phyloP scores from a whole-genome alignment of 1,140 invertebrate genomes.

The Goniozus legneri region DNA sequence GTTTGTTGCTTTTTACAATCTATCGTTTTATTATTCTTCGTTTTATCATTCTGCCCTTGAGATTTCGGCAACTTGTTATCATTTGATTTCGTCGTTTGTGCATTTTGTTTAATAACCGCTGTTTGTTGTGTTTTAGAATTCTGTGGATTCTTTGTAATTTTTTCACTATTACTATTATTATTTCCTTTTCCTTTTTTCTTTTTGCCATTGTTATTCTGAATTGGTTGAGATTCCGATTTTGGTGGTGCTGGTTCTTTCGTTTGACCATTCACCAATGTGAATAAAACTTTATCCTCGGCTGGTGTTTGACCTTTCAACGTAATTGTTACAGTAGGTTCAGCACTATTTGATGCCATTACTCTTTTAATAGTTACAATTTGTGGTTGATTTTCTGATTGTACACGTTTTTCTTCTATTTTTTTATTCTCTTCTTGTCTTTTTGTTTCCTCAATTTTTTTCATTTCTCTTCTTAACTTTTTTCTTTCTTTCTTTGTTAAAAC shows the following conservation, averaged over 20 bases:
- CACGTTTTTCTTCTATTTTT: constrained; percentile 31
- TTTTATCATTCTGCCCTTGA: constrained; percentile 30
- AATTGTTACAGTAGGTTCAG: constrained; percentile 71
- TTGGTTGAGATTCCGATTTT: constrained; percentile 32
- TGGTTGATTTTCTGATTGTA: constrained; percentile 45
- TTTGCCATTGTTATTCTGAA: constrained; percentile 35
- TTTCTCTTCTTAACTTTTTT: constrained; percentile 43
- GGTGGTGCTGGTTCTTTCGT: constrained; percentile 52
- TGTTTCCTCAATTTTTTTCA: constrained; percentile 37
- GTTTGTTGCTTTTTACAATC: constrained; percentile 33
- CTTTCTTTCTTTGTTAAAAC: constrained; percentile 47
- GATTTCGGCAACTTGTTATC: constrained; percentile 21
- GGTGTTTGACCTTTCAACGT: constrained; percentile 71
- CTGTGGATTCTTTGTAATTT: constrained; percentile 14
- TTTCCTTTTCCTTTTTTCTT: constrained; percentile 54
- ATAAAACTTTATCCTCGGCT: constrained; percentile 70
- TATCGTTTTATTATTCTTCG: constrained; percentile 27
- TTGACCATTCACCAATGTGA: constrained; percentile 70
- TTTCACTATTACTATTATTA: constrained; percentile 21
- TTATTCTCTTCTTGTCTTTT: constrained; percentile 31
- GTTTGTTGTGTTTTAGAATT: constrained; percentile 29
- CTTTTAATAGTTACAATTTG: constrained; percentile 73
- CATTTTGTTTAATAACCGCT: too few species aligned
- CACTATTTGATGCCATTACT: constrained; percentile 62
- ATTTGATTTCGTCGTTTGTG: too few species aligned